Base-by-base conservation (phyloP, 2,113 vertebrate species). In the Pyxicephalus adspersus region DNA sequence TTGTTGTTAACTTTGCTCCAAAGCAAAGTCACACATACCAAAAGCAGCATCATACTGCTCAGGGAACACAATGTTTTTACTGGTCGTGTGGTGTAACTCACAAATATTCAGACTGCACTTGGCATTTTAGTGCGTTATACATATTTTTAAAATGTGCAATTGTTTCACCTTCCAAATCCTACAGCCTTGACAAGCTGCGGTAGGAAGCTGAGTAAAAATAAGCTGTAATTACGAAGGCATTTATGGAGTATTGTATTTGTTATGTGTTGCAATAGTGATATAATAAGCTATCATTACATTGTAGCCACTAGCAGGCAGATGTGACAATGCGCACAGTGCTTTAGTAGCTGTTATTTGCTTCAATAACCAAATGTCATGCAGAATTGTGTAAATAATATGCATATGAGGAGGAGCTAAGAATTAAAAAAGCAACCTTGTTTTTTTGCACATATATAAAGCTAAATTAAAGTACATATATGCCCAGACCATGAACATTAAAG, bases 111-210 rank as follows among this genome's bases (percentile, higher is more conserved):
- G 66, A 19, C 78, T 64, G 51, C 57, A 64, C 67, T 80, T 80
- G 67, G 0, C 81, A 26, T 85, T 88, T 80, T 63, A 34, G 68
- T 85, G 29, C 83, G 19, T 70, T 77, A 18, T 15, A 67, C 80
- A 64, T 63, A 82, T 51, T 80, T 88, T 85, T 63, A 85, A 68
- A 86, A 58, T 13, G 66, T 64, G 50, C 19, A 76, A 7, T 57
- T 67, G 55, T 23, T 72, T 38, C n/a, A 26, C 1, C 84, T 88
- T 82, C 67, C 63, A 65, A 71, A 82, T 83, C 63, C 54, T 58
- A 52, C 23, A 50, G 22, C 20, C 86, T 54, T 83, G 22, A 23
- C 29, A 85, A 76, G 6, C 34, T 85, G 13, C 64, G 23, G 11
- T 38, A 76, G 71, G 50, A 76, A 19, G 23, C 81, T 85, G 23